phyloP scores from a whole-genome alignment of 1,140 invertebrate genomes.

The Caenorhabditis remanei region DNA sequence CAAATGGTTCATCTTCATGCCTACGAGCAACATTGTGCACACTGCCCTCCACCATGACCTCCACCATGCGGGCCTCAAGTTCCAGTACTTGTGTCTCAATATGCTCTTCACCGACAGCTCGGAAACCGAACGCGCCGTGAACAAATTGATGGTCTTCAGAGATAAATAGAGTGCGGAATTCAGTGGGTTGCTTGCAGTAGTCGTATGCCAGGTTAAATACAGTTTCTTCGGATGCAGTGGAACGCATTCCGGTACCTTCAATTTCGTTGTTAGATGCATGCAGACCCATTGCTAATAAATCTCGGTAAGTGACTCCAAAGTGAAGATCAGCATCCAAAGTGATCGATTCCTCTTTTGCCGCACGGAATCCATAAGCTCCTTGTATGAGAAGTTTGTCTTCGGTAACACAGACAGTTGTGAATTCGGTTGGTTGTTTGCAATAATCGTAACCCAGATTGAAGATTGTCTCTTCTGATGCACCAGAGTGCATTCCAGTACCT shows the following conservation, averaged over 20 bases:
- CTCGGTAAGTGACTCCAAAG: constrained; percentile 40
- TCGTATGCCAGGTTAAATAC: constrained; percentile 60
- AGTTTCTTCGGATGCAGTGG: constrained; percentile 57
- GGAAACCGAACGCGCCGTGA: constrained; percentile 55
- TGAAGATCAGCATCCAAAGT: constrained; percentile 62
- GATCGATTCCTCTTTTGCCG: constrained; percentile 49
- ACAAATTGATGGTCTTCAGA: constrained; percentile 49
- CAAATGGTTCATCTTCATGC: constrained; percentile 65
- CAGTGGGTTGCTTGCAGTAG: constrained; percentile 59
- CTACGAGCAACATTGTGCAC: constrained; percentile 49
- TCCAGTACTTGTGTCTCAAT: constrained; percentile 52
- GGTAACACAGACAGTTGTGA: constrained; percentile 42
- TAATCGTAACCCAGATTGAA: constrained; percentile 58
- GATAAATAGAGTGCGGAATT: constrained; percentile 34
- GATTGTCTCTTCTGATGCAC: constrained; percentile 61
- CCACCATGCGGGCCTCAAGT: constrained; percentile 63
- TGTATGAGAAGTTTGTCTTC: constrained; percentile 52
- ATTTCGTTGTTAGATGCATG: constrained; percentile 57
- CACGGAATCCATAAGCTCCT: constrained; percentile 55
- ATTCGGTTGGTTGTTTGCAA: constrained; percentile 50
- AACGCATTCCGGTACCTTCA: constrained; percentile 57
- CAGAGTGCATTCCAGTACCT: constrained; percentile 56
- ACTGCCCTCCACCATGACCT: constrained; percentile 71
- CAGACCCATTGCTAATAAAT: constrained; percentile 43
- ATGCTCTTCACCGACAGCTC: constrained; percentile 56